These are phyloP conservation scores for Oegoconia quadripuncta DNA, from an alignment of 2,888 invertebrate genomes.

Conservation along the genomic window DNA sequence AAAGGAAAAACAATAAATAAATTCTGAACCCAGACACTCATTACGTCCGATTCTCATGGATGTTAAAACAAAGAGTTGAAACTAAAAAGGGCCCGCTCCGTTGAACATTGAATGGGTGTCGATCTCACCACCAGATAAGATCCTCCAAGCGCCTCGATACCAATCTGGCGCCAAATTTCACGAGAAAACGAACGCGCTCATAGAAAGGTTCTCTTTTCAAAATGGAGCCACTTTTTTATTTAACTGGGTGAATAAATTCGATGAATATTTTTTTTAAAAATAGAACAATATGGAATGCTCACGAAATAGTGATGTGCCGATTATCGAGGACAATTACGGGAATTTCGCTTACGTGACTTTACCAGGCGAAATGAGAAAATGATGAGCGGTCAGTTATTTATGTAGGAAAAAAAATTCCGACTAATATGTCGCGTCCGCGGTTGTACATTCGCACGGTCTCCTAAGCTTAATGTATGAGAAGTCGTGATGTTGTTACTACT, in stretches of 20 bases:
- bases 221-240: constrained; percentile 23
- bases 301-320: constrained; percentile 9
- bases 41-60: constrained; percentile 44
- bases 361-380: constrained; percentile 54
- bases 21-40: constrained; percentile 28
- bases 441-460: constrained; percentile 66
- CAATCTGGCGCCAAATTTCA: constrained; percentile 74
- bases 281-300: constrained; percentile 1
- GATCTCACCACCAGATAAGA: constrained; percentile 61
- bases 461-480: constrained; percentile 67
- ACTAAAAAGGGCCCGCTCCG: constrained; percentile 48
- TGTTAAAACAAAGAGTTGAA: constrained; percentile 54
- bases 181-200: constrained; percentile 48
- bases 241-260: constrained; percentile 6
- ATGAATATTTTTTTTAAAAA: constrained; percentile 4
- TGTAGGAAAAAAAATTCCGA: constrained; percentile 39
- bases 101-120: constrained; percentile 52
- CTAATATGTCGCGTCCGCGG: constrained; percentile 45
- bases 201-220: constrained; percentile 32
- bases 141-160: constrained; percentile 43
- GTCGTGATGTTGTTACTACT: constrained; percentile 66
- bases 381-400: constrained; percentile 55
- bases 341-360: constrained; percentile 36
- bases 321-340: constrained; percentile 30
- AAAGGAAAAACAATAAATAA: constrained; percentile 2